These are phyloP conservation scores for Amblyteles armatorius DNA, from an alignment of 2,888 invertebrate genomes.

Conservation along the genomic window DNA sequence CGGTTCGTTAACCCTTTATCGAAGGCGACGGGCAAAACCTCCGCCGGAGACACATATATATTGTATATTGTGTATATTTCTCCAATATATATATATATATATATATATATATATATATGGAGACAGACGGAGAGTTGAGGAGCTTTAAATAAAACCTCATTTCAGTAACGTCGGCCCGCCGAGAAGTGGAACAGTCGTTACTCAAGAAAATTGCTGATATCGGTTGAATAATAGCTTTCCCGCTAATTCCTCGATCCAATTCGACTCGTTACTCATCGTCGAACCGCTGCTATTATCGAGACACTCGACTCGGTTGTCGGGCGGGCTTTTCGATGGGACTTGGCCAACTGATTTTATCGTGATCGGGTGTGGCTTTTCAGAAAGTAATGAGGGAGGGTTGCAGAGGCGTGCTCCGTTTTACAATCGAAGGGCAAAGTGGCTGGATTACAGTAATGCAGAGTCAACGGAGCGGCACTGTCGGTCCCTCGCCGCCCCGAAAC, in stretches of 20 bases:
- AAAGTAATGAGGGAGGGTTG: constrained; percentile 11
- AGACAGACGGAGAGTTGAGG: no score
- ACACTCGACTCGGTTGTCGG: constrained; percentile 15
- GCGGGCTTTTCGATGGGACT: constrained; percentile 39
- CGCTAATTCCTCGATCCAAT: constrained; percentile 21
- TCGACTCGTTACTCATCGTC: constrained; percentile 17
- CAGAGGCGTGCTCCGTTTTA: constrained; percentile 69
- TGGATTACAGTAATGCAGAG: constrained; percentile 73
- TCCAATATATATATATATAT: no score
- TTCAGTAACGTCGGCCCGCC: no score
- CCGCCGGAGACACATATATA: background rate
- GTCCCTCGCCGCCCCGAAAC: constrained; percentile 39
- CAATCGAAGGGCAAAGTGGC: constrained; percentile 73
- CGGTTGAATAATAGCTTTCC: constrained; percentile 15
- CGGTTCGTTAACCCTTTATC: constrained; percentile 30
- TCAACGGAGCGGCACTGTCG: constrained; percentile 62
- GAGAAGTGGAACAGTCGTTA: no score
- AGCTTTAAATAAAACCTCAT: no score
- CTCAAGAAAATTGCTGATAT: background rate
- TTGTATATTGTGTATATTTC: no score
- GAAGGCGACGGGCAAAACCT: background rate
- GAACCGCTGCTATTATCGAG: constrained; percentile 14
- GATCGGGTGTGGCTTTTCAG: constrained; percentile 50
- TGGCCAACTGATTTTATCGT: constrained; percentile 58
- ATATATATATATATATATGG: no score